Conservation (phyloP, 2,888 invertebrate genomes). For the Horisme vitalbata region DNA sequence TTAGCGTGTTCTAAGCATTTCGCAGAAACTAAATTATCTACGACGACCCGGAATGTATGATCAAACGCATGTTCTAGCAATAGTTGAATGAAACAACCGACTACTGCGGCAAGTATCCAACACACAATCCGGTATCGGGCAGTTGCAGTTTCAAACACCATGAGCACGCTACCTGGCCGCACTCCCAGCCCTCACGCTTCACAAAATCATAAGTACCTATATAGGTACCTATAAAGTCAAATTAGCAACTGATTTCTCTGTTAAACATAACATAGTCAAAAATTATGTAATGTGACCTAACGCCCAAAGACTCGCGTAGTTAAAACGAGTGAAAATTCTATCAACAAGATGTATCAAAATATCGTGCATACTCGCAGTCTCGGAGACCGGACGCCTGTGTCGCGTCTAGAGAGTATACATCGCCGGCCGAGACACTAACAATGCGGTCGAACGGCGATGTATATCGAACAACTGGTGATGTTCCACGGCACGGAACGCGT, state of each 20-base stretch:
- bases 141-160: constrained; percentile 22
- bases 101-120: constrained; percentile 11
- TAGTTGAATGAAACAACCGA: constrained; percentile 16
- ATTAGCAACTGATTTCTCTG: constrained; percentile 23
- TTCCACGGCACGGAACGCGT: constrained; percentile 68
- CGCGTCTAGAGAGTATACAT: constrained; percentile 45
- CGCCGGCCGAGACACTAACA: constrained; percentile 38
- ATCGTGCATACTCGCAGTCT: constrained; percentile 48
- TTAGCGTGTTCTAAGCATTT: constrained; percentile 7
- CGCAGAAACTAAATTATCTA: constrained; percentile 4
- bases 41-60: constrained; percentile 1
- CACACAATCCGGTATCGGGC: constrained; percentile 21
- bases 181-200: constrained; percentile 22
- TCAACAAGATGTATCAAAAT: constrained; percentile 63
- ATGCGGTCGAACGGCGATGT: constrained; percentile 53
- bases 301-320: constrained; percentile 54
- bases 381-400: constrained; percentile 38
- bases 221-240: constrained; percentile 4
- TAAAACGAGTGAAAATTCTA: constrained; percentile 57
- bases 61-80: constrained; percentile 4
- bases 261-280: constrained; percentile 24
- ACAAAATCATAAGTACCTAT: constrained; percentile 12
- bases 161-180: constrained; percentile 17
- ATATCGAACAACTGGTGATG: constrained; percentile 58
- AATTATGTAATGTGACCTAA: constrained; percentile 33